Evolutionary conservation across 2,113 vertebrate genomes (phyloP).

Genomic region (Onychostoma macrolepis): DNA sequence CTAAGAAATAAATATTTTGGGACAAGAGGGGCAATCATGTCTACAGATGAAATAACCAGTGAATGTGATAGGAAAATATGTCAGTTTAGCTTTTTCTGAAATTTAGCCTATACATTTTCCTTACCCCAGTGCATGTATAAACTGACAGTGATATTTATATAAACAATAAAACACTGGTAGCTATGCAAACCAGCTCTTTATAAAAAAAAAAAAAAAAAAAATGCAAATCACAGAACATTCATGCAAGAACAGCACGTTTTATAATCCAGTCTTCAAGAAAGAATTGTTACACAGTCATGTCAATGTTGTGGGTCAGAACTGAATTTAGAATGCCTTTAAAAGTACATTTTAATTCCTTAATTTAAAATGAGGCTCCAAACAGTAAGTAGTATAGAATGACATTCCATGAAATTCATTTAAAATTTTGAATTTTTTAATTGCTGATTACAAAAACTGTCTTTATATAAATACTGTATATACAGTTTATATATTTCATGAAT

Average conservation of each 20-base stretch:
- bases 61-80: neutral
- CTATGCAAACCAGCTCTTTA: neutral
- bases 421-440: neutral
- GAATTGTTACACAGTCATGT: neutral
- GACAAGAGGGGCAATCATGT: constrained; percentile 12
- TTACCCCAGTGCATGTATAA: neutral
- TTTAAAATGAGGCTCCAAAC: neutral
- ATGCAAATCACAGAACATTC: neutral
- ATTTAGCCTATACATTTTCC: neutral
- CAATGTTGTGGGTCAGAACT: neutral
- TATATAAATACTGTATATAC: too few species aligned
- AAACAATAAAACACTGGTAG: neutral
- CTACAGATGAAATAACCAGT: constrained; percentile 14
- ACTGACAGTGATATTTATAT: neutral
- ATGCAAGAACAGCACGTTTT: neutral
- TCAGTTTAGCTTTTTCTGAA: neutral
- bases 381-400: neutral
- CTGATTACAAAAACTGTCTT: neutral
- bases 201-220: too few species aligned
- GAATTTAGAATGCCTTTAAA: neutral
- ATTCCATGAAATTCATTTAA: neutral
- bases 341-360: neutral
- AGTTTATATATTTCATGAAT: neutral
- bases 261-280: neutral
- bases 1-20: constrained; percentile 29